phyloP scores from a whole-genome alignment of 1,140 invertebrate genomes.

The Microplitis mediator region DNA sequence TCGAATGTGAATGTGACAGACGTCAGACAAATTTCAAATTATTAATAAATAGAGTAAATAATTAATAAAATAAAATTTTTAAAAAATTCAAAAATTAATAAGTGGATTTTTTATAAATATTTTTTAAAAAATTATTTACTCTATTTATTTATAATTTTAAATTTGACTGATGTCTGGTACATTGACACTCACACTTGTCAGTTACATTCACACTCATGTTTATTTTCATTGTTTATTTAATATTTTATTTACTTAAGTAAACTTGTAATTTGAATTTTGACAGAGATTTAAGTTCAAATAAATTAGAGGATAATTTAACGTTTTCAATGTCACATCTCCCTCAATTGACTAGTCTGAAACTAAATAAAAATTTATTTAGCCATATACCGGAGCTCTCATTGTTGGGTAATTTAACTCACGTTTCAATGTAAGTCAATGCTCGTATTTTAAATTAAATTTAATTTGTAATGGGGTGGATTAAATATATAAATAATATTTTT shows the following conservation, averaged over 20 bases:
- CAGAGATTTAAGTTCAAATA: slow-evolving; percentile 55
- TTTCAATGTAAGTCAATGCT: slow-evolving; percentile 50
- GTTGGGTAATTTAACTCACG: slow-evolving; percentile 49
- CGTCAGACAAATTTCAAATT: too few species aligned
- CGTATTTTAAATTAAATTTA: slow-evolving; percentile 41
- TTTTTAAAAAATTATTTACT: too few species aligned
- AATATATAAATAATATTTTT: slow-evolving; percentile 43
- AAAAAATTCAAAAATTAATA: too few species aligned
- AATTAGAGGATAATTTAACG: slow-evolving; percentile 54
- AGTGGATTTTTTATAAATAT: too few species aligned
- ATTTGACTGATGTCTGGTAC: too few species aligned
- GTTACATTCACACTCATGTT: not conserved
- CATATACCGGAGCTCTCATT: slow-evolving; percentile 48
- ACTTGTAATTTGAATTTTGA: slow-evolving; percentile 17
- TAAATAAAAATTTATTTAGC: slow-evolving; percentile 55
- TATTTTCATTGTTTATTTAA: not conserved
- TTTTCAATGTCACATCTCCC: slow-evolving; percentile 50
- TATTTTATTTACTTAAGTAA: too few species aligned
- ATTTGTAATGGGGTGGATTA: too few species aligned
- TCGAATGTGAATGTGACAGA: too few species aligned
- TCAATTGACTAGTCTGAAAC: slow-evolving; percentile 58
- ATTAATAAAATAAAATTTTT: too few species aligned
- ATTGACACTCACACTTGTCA: not conserved
- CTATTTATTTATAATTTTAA: too few species aligned
- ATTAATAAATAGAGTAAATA: too few species aligned